Conservation (phyloP, 2,888 invertebrate species). For the Seira sanloemensis region DNA sequence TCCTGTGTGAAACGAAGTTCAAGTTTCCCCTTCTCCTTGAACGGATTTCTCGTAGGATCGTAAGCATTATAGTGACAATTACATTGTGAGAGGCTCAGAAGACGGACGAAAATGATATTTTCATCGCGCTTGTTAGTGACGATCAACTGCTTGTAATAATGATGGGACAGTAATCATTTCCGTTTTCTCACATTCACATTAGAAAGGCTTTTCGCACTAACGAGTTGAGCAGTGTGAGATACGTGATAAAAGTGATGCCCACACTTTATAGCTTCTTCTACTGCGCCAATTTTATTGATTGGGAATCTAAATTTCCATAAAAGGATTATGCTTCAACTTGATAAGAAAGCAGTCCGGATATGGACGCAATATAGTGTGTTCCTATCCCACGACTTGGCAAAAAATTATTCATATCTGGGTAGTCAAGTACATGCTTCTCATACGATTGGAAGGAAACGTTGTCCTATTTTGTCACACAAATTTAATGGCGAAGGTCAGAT, state of each 20-base stretch:
- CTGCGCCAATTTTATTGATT: too few relatives aligned
- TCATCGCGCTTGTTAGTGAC: slow-evolving; percentile 37
- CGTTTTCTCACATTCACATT: slow-evolving; percentile 73
- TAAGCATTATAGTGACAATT: neutral
- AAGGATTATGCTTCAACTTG: too few relatives aligned
- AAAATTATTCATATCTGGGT: too few relatives aligned
- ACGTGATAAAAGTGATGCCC: neutral
- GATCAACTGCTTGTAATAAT: slow-evolving; percentile 43
- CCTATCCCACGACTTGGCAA: too few relatives aligned
- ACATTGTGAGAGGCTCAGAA: too few relatives aligned
- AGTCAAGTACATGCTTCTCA: too few relatives aligned
- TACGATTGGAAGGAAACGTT: slow-evolving; percentile 32
- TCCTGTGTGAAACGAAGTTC: neutral
- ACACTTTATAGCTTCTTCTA: neutral
- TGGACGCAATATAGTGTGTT: too few relatives aligned
- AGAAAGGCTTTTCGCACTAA: slow-evolving; percentile 23
- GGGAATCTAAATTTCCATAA: too few relatives aligned
- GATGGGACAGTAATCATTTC: slow-evolving; percentile 68
- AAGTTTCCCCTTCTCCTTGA: neutral
- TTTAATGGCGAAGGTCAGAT: neutral
- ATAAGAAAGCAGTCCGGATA: too few relatives aligned
- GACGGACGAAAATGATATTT: slow-evolving; percentile 11
- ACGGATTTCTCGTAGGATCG: neutral
- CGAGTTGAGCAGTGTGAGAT: neutral
- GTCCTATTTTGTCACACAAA: slow-evolving; percentile 33